phyloP scores from a whole-genome alignment of 2,888 invertebrate genomes.

The Leistus spinibarbis region DNA sequence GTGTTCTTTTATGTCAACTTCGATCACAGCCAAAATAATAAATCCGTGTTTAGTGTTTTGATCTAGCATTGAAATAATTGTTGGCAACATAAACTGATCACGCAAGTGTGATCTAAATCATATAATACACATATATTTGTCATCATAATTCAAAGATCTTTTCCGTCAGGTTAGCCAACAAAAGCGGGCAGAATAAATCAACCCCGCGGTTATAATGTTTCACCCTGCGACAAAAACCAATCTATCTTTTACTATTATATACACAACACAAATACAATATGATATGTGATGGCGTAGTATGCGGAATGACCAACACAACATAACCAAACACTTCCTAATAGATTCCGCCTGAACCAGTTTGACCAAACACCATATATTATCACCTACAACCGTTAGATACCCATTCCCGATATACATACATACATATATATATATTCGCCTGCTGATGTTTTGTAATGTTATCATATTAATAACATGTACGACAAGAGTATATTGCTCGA shows the following conservation, averaged over 20 bases:
- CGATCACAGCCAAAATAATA: too few species aligned
- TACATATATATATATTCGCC: conserved; percentile 4
- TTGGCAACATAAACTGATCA: background rate
- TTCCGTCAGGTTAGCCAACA: conserved; percentile 5
- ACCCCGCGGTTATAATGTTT: background rate
- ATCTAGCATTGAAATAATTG: background rate
- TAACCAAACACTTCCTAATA: background rate
- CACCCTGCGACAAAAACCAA: background rate
- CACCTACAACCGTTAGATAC: conserved; percentile 11
- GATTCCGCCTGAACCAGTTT: conserved; percentile 15
- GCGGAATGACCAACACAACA: background rate
- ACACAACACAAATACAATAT: background rate
- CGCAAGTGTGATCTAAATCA: background rate
- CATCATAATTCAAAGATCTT: background rate
- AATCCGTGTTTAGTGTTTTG: too few species aligned
- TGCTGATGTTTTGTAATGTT: conserved; percentile 18
- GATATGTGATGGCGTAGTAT: background rate
- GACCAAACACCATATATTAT: conserved; percentile 7
- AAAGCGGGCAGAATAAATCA: conserved; percentile 10
- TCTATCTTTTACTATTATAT: background rate
- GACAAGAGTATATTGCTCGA: background rate
- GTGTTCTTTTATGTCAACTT: too few species aligned
- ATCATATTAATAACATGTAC: conserved; percentile 15
- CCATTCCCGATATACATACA: background rate
- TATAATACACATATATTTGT: background rate